Evolutionary conservation across 1,140 invertebrate species (phyloP), one percentile per base, ranked within the genome.

Genomic region (Philopotamus ludificatus): DNA sequence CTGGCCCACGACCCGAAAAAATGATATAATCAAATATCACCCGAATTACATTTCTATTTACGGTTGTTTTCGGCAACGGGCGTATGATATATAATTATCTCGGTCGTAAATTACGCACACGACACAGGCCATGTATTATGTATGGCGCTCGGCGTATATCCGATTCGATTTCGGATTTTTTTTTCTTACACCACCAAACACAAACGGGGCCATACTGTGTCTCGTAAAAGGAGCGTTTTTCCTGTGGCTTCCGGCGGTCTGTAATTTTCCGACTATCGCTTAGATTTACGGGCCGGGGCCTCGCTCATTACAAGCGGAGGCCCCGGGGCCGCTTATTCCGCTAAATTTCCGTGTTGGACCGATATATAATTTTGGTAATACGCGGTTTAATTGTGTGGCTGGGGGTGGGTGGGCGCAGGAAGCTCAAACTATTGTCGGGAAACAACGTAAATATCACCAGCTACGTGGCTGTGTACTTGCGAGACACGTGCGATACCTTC

Each of bases 361-460:
- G 18, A 47, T 47, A 47, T 47, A 47, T 47, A 47, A 47, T 47
- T 47, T 47, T 4, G 44, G 44, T 47, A 47, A 47, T 47, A 47
- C 44, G 18, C 15, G 44, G 44, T 47, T 47, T 58, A 58, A 58
- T 58, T 58, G 25, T 26, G 23, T 16, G 8, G 21, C 34, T 15
- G 34, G 23, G 12, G 39, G 16, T 22, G 55, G 34, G 42, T 21
- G 28, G 15, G 28, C 25, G 23, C 50, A 4, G 21, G 21, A 21
- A 44, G 45, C 45, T 41, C 21, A 16, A 3, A 16, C 28, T 25
- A 44, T 58, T 41, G 23, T 44, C 28, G 25, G 55, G 45, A 58
- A 58, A 58, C 55, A 58, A 58, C 55, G 45, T 58, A 58, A 58
- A 58, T 58, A 58, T 58, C 55, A 44, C 55, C 18, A 39, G n/a